Evolutionary conservation across 2,113 vertebrate genomes (phyloP), one percentile per base, ranked within the genome.

Genomic region (Lepus timidus): DNA sequence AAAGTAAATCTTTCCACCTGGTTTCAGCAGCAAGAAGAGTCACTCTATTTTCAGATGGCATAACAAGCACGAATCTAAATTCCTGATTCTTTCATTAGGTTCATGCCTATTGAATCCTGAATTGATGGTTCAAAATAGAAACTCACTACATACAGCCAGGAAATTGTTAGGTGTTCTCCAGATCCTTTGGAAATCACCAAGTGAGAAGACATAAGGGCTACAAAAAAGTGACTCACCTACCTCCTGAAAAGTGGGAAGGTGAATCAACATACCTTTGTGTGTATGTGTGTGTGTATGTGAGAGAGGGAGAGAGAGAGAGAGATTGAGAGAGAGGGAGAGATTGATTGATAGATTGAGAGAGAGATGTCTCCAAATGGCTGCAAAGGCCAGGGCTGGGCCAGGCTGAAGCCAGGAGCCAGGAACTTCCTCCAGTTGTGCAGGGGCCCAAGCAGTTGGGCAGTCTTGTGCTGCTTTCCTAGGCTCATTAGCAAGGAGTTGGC

Each of bases 181-280:
- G 51, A 70, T 85, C 22, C 17, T 91, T 89, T 93, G 75, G 33
- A 81, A 91, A 58, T 81, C 78, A 17, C 65, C 27, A 74, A 65
- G 31, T 65, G 29, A 96, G 55, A 75, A 84, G 62, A 78, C 74
- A 52, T 14, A 33, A 76, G 61, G 29, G 27, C 16, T 68, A 49
- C 2, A 51, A 14, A 64, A 62, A 86, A 85, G 31, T 64, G 71
- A 73, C 29, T 87, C 27, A 51, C 44, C 33, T 84, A 51, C 19
- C 44, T 16, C 7, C 44, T 6, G 12, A 65, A 82, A 89, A 89
- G n/a, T 20, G 79, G 33, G 52, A 83, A 85, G 84, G n/a, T 82
- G 71, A 93, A 62, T 95, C 80, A 87, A 85, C n/a, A 95, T 84
- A 83, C 6, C 2, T 25, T 70, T 74, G 61, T 65, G 44, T 44